Evolutionary conservation across 2,888 invertebrate genomes (phyloP), one percentile per base, ranked within the genome.

Genomic region (Drosophila putrida): DNA sequence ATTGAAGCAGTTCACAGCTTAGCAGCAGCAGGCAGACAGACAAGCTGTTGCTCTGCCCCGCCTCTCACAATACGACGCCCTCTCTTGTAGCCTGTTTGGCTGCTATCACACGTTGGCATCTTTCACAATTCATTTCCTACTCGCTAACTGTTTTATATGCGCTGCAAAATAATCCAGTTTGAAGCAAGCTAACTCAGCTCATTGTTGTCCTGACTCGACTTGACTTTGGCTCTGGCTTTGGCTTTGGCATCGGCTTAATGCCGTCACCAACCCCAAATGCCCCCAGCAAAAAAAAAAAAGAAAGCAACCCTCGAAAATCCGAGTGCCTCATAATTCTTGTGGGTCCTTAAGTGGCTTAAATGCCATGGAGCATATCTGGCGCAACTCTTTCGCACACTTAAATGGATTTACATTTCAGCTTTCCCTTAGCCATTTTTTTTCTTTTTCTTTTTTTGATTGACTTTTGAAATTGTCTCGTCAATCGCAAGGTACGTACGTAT

Each of bases 111-210:
- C 20, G 28, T n/a, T 58, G 58, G 49, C 73, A 73, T 65, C 69
- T 54, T 64, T 63, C 77, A 70, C 60, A 74, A 75, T 63, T 73
- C 66, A 79, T 73, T 76, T 79, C 66, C 76, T 71, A 60, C 39
- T 50, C 51, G 73, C 67, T 75, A 75, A 78, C 75, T 78, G 79
- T 71, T 79, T 73, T 78, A 71, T 73, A 70, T 79, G 71, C 73
- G 63, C 68, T 43, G 20, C n/a, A 60, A 69, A 64, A 71, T 78
- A 79, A 78, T 79, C 79, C 66, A 49, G 43, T 41, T 63, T 66
- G 63, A 68, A 58, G 68, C 59, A 57, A 57, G 59, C 69, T 59
- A 57, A 51, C 58, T 49, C 35, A 47, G 62, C 54, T 63, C 68
- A 71, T 62, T 72, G 68, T 59, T 62, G 49, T 9, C 31, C 54